Evolutionary conservation across 1,140 invertebrate species (phyloP), one percentile per base, ranked within the genome.

Genomic region (Drosophila baimaii): DNA sequence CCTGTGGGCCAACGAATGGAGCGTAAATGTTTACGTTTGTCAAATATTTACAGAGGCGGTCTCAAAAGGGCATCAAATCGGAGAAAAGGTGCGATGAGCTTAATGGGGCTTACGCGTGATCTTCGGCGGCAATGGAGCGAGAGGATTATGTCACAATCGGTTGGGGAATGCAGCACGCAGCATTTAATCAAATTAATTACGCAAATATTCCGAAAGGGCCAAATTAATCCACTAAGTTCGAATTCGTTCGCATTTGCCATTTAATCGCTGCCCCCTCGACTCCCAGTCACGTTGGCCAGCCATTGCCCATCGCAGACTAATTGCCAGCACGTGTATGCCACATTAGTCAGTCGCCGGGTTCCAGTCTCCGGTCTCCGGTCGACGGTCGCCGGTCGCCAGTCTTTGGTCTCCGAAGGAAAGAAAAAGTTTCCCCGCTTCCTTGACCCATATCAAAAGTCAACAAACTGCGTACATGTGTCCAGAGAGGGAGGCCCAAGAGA

Each of bases 21-120:
- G 69, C 81, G 72, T 68, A 46, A 85, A 64, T 70, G 77, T 73
- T 80, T 80, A 62, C 69, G 69, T 64, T 78, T 64, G 72, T 37
- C 56, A 78, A 77, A 78, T 64, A 78, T 64, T 77, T 49, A 27
- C 39, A 21, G 33, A 71, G 39, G 39, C 47, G 51, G 17, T 47
- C 17, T 41, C n/a, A 56, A 59, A 58, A 49, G 71, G 35, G 29
- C 37, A 49, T 43, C 59, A 51, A 29, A 47, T 25, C 27, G 39
- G 10, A 27, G 12, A 8, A 46, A 35, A 56, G 79, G 58, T 75
- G 69, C 59, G 37, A 64, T 37, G 19, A 52, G 61, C 58, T 25
- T 23, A 68, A 81, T 68, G 75, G 52, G 35, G 62, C 65, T 79
- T 52, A 69, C 56, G 55, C 44, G 57, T 69, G 44, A 77, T 84